Conservation (phyloP, 2,113 vertebrate species). For the Anser brachyrhynchus region DNA sequence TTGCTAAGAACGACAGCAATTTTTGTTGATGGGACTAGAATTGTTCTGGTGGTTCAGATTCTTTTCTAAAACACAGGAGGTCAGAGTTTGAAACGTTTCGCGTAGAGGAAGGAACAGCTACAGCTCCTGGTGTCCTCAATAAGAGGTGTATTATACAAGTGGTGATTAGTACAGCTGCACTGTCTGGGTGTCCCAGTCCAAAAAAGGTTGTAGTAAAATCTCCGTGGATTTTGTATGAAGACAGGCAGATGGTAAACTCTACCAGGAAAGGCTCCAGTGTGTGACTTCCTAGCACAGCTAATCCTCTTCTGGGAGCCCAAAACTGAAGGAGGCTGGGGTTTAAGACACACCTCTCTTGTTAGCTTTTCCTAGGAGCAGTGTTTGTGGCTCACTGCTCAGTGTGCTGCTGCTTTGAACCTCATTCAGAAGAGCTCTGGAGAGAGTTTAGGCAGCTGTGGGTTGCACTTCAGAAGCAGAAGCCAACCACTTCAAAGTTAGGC, state of each 20-base stretch:
- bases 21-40: not conserved
- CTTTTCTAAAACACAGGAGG: not conserved
- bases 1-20: not conserved
- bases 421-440: accelerated
- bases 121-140: not conserved
- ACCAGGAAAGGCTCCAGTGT: not conserved
- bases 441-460: not conserved
- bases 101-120: not conserved
- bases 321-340: not conserved
- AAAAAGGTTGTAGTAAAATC: not conserved
- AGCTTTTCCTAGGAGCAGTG: not conserved
- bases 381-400: not conserved
- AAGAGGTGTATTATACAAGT: not conserved
- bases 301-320: not conserved
- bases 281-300: not conserved
- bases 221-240: not conserved
- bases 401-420: not conserved
- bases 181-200: not conserved
- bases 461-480: not conserved
- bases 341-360: not conserved
- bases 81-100: not conserved
- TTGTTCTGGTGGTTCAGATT: not conserved
- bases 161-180: not conserved
- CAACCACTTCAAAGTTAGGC: not conserved
- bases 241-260: not conserved